Conservation (phyloP, 2,888 invertebrate genomes). For the Sialis lutaria region DNA sequence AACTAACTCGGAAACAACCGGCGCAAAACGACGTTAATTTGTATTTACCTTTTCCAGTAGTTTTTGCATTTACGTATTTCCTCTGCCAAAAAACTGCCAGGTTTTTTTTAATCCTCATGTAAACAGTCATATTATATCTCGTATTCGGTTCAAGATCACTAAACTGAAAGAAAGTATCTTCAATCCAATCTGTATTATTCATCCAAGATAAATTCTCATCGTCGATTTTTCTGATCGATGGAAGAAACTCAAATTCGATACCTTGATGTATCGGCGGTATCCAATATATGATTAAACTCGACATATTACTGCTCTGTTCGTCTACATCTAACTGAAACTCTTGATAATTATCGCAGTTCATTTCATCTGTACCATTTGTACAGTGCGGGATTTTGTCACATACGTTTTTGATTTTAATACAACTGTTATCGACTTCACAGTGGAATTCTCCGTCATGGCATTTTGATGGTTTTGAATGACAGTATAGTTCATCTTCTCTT, state of each 20-base stretch:
- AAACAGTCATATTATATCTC: constrained; percentile 64
- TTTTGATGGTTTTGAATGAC: constrained; percentile 16
- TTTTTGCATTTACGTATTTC: constrained; percentile 41
- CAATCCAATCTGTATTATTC: constrained; percentile 41
- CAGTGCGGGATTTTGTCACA: constrained; percentile 38
- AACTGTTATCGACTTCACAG: constrained; percentile 44
- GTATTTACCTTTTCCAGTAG: constrained; percentile 41
- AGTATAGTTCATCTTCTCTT: constrained; percentile 44
- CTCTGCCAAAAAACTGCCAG: constrained; percentile 41
- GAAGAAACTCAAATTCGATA: constrained; percentile 41
- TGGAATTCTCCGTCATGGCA: constrained; percentile 32
- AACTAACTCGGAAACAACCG: no score
- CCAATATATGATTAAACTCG: constrained; percentile 48
- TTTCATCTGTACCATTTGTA: constrained; percentile 36
- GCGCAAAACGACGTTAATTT: no score
- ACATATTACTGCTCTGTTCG: constrained; percentile 39
- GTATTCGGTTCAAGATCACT: constrained; percentile 48
- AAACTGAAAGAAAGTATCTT: constrained; percentile 40
- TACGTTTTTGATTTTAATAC: constrained; percentile 29
- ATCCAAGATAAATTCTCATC: constrained; percentile 33
- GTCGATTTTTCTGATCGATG: constrained; percentile 38
- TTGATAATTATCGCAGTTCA: constrained; percentile 17
- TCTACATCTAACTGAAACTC: constrained; percentile 47
- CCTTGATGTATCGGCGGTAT: constrained; percentile 28
- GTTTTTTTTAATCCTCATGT: constrained; percentile 40